Evolutionary conservation across 2,797 vertebrate species (phyloP).

Genomic region (Scleropages formosus): DNA sequence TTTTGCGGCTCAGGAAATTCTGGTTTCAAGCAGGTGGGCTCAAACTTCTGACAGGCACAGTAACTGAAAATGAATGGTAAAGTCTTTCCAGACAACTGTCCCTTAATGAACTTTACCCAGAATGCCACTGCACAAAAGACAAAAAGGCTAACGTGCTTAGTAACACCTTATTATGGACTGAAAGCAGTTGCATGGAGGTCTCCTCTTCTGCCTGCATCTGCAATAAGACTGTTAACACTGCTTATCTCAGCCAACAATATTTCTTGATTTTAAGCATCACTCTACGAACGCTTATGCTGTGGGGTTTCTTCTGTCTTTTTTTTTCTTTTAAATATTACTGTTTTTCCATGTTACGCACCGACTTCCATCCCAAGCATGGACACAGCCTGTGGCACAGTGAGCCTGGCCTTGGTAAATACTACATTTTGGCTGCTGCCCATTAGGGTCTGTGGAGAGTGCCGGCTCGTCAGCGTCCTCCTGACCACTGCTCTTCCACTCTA

Average conservation of each 20-base stretch:
- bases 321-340: slow-evolving; percentile 26
- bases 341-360: slow-evolving; percentile 22
- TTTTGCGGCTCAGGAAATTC: no score
- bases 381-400: slow-evolving; percentile 23
- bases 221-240: background rate
- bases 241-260: background rate
- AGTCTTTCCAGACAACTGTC: no score
- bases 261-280: slow-evolving; percentile 20
- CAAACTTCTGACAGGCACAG: no score
- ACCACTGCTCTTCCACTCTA: slow-evolving; percentile 28
- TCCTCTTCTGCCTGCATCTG: background rate
- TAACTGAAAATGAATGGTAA: no score
- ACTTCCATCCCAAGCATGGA: slow-evolving; percentile 31
- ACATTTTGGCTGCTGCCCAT: slow-evolving; percentile 34
- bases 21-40: no score
- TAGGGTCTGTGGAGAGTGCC: slow-evolving; percentile 15
- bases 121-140: background rate
- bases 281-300: slow-evolving; percentile 17
- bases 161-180: background rate
- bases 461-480: background rate
- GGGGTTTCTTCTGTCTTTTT: slow-evolving; percentile 5
- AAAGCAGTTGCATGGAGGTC: background rate
- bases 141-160: background rate
- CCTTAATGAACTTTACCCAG: background rate
- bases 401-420: slow-evolving; percentile 19